phyloP scores from a whole-genome alignment of 2,797 vertebrate species.

The Neosilurus mollespiculum region DNA sequence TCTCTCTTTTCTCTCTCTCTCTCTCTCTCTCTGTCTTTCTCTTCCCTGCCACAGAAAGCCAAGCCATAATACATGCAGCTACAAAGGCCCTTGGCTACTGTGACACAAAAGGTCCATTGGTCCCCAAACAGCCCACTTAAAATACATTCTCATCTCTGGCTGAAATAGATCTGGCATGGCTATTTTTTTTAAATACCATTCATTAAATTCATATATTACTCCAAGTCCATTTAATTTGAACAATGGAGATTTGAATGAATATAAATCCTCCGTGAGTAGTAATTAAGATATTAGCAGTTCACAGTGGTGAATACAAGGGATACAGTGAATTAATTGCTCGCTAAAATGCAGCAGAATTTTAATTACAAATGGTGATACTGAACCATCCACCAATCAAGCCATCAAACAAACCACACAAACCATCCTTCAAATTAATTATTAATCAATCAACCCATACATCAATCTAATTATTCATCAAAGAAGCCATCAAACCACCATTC shows the following conservation, averaged over 20 bases:
- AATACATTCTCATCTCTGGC: background rate
- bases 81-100: slow-evolving; percentile 74
- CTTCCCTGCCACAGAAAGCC: slow-evolving; percentile 70
- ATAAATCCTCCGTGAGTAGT: background rate
- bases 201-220: background rate
- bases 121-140: slow-evolving; percentile 67
- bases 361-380: background rate
- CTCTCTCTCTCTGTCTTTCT: slow-evolving; percentile 30
- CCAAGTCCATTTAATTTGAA: background rate
- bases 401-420: background rate
- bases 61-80: slow-evolving; percentile 72
- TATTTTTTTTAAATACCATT: slow-evolving; percentile 5
- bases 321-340: background rate
- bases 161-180: slow-evolving; percentile 6
- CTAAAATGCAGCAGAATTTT: no score
- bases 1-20: slow-evolving; percentile 63
- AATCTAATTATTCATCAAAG: background rate
- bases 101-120: slow-evolving; percentile 74
- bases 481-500: background rate
- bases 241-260: background rate
- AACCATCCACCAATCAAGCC: background rate
- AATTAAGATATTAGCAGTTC: background rate
- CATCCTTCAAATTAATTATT: background rate
- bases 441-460: background rate
- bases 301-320: background rate